Conservation (phyloP, 1,140 invertebrate genomes). For the Glossosoma conforme region DNA sequence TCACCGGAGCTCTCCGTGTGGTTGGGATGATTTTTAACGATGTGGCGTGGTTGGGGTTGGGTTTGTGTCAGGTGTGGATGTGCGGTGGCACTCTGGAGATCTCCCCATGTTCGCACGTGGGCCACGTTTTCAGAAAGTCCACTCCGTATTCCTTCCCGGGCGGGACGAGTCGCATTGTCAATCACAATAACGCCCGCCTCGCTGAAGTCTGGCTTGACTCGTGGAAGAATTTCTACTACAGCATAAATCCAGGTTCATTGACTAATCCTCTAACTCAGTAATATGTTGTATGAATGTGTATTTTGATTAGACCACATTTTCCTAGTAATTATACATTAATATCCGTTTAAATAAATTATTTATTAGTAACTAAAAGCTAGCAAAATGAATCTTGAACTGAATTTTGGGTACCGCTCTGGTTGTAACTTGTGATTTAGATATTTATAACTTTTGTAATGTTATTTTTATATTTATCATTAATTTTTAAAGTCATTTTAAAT, state of each 20-base stretch:
- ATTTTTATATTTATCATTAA: too few species aligned
- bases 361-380: neutral
- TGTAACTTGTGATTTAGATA: too few species aligned
- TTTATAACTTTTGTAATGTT: too few species aligned
- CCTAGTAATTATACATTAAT: neutral
- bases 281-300: too few species aligned
- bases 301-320: neutral
- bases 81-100: conserved; percentile 91
- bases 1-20: too few species aligned
- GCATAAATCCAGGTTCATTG: conserved; percentile 86
- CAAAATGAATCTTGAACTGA: neutral
- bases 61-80: conserved; percentile 84
- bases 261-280: conserved; percentile 22
- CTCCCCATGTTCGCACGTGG: conserved; percentile 86
- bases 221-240: conserved; percentile 98
- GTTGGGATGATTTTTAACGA: too few species aligned
- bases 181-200: conserved; percentile 95
- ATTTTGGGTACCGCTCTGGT: too few species aligned
- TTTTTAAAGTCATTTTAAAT: too few species aligned
- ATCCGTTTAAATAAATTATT: neutral
- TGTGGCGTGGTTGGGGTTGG: conserved; percentile 24
- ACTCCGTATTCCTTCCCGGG: conserved; percentile 99
- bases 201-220: conserved; percentile 98
- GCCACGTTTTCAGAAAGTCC: conserved; percentile 97
- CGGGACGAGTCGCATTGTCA: conserved; percentile 94